phyloP scores from a whole-genome alignment of 2,113 vertebrate species.

The Hippocampus zosterae region DNA sequence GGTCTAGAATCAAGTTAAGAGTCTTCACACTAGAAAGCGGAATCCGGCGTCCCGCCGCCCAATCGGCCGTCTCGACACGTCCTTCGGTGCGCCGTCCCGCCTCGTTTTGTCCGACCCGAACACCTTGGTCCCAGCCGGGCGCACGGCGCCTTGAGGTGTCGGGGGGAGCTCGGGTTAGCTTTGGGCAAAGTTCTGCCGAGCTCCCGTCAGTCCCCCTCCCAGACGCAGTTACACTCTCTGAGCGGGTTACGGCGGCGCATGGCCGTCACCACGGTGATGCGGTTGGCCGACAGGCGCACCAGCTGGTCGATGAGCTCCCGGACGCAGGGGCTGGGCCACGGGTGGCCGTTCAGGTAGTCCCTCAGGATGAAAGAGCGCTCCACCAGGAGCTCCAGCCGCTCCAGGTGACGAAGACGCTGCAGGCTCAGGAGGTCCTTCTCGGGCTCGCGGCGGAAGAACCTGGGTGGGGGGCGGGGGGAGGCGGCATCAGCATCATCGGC shows the following conservation, averaged over 20 bases:
- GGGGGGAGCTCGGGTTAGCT: neutral
- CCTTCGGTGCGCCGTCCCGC: too few species aligned
- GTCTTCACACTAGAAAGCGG: neutral
- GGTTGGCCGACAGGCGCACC: slow-evolving; percentile 41
- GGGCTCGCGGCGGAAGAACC: slow-evolving; percentile 56
- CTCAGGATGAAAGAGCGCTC: slow-evolving; percentile 54
- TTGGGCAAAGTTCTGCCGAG: neutral
- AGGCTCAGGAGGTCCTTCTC: slow-evolving; percentile 62
- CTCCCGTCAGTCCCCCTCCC: slow-evolving; percentile 39
- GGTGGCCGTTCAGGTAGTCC: slow-evolving; percentile 51
- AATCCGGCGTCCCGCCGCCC: too few species aligned
- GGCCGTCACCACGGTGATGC: slow-evolving; percentile 45
- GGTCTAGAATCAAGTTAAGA: too few species aligned
- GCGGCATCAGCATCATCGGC: neutral
- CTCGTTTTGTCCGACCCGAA: neutral
- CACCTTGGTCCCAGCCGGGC: neutral
- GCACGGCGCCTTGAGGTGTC: too few species aligned
- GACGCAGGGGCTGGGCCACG: slow-evolving; percentile 56
- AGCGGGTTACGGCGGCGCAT: slow-evolving; percentile 48
- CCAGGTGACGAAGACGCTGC: slow-evolving; percentile 51
- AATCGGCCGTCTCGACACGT: too few species aligned
- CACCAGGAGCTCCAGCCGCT: slow-evolving; percentile 59
- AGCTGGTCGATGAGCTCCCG: slow-evolving; percentile 51
- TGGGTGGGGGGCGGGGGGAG: neutral
- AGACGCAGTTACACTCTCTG: slow-evolving; percentile 56